phyloP scores from a whole-genome alignment of 2,113 vertebrate genomes.

The Platysteira castanea region DNA sequence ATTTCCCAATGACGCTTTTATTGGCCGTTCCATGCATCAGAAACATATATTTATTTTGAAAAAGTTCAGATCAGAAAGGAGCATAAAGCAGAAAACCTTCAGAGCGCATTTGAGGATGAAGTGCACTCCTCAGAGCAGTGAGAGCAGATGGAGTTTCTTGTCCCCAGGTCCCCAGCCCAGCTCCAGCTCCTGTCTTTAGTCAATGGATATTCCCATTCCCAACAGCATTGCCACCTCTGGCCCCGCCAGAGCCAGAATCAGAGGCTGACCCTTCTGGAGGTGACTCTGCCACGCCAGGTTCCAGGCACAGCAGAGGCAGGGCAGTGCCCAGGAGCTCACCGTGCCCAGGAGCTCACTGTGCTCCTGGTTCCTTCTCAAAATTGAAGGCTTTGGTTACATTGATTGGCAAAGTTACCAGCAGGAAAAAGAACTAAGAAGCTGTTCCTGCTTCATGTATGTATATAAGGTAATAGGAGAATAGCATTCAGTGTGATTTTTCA shows the following conservation, averaged over 20 bases:
- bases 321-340: neutral
- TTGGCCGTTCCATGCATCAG: constrained; percentile 51
- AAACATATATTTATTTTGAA: constrained; percentile 37
- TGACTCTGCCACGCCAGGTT: neutral
- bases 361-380: neutral
- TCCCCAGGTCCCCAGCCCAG: neutral
- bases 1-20: constrained; percentile 68
- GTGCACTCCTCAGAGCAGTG: neutral
- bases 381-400: neutral
- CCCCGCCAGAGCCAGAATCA: neutral
- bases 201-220: neutral
- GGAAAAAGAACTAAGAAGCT: neutral
- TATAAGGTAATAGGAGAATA: neutral
- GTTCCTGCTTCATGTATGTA: neutral
- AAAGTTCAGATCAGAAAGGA: constrained; percentile 19
- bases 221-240: neutral
- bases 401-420: neutral
- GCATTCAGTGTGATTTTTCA: neutral
- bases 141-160: neutral
- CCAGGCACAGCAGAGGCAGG: neutral
- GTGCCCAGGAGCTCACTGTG: neutral
- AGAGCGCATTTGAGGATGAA: neutral
- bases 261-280: neutral
- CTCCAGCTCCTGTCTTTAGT: neutral
- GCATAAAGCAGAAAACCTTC: constrained; percentile 5